Conservation (phyloP, 1,140 invertebrate species). For the Mactra quadrangularis region DNA sequence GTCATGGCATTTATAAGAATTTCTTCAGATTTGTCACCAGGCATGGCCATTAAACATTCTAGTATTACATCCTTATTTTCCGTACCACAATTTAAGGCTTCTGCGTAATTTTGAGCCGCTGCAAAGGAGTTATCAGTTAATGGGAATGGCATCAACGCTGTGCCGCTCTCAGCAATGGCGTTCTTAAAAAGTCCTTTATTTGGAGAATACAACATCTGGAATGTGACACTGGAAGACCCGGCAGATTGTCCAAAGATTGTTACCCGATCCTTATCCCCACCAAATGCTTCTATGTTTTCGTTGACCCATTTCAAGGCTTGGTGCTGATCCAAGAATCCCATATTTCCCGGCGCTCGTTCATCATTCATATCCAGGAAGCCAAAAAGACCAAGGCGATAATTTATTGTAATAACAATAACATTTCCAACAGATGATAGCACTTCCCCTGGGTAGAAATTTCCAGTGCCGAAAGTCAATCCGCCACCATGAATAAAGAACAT, state of each 20-base stretch:
- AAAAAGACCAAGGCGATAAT: slow-evolving; percentile 92
- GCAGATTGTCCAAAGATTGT: slow-evolving; percentile 98
- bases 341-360: slow-evolving; percentile 78
- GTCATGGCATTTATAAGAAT: too few relatives aligned
- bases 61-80: not conserved
- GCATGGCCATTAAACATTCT: slow-evolving; percentile 5
- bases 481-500: slow-evolving; percentile 98
- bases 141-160: not conserved
- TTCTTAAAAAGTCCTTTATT: slow-evolving; percentile 57
- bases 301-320: slow-evolving; percentile 90
- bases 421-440: slow-evolving; percentile 89
- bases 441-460: slow-evolving; percentile 94
- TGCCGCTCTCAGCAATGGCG: slow-evolving; percentile 58
- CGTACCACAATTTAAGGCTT: not conserved
- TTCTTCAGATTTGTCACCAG: too few relatives aligned
- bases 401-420: slow-evolving; percentile 90
- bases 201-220: slow-evolving; percentile 85
- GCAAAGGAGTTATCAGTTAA: not conserved
- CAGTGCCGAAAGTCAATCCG: slow-evolving; percentile 94
- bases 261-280: slow-evolving; percentile 96
- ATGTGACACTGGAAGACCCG: slow-evolving; percentile 94
- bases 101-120: not conserved
- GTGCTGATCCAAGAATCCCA: slow-evolving; percentile 88
- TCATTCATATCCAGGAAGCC: slow-evolving; percentile 89
- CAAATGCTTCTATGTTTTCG: slow-evolving; percentile 94